A percentile compares a stretch with the other conserved stretches of the same genome.
These are phyloP conservation scores for Sarcophaga carnaria DNA, from an alignment of 2,888 invertebrate species.

Conservation along the genomic window DNA sequence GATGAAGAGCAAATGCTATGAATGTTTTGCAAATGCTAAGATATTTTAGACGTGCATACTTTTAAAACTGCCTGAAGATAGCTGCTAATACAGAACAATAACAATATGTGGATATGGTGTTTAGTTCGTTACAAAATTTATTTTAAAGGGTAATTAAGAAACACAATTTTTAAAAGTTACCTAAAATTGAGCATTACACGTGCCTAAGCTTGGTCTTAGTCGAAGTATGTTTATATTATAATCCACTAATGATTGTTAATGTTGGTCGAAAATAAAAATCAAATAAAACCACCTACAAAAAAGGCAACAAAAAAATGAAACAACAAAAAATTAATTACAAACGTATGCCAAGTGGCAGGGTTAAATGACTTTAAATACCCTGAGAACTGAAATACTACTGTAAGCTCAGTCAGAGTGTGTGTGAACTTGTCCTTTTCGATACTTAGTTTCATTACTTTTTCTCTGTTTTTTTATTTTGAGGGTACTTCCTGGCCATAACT, in stretches of 20 bases:
- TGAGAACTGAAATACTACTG: constrained; percentile 69
- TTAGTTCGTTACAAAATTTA: too few relatives aligned
- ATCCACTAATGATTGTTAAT: constrained; percentile 54
- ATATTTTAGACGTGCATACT: too few relatives aligned
- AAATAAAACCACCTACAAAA: constrained; percentile 21
- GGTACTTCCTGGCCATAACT: constrained; percentile 15
- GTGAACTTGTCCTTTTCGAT: constrained; percentile 44
- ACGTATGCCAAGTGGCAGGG: constrained; percentile 70
- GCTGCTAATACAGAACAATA: too few relatives aligned
- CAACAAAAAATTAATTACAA: constrained; percentile 62
- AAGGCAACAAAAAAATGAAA: constrained; percentile 9
- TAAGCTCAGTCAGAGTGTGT: constrained; percentile 40
- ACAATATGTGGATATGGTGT: too few relatives aligned
- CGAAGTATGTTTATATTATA: constrained; percentile 16
- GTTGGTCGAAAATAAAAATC: constrained; percentile 13
- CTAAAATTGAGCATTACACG: neutral
- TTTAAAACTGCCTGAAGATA: too few relatives aligned
- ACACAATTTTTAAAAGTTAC: neutral
- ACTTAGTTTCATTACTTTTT: neutral
- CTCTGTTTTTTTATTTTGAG: neutral
- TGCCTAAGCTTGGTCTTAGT: constrained; percentile 13
- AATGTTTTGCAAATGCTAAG: too few relatives aligned
- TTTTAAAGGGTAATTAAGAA: too few relatives aligned
- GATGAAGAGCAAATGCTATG: too few relatives aligned
- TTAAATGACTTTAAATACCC: constrained; percentile 80